Conservation (phyloP, 2,888 invertebrate species). For the Spicauda simplicius region DNA sequence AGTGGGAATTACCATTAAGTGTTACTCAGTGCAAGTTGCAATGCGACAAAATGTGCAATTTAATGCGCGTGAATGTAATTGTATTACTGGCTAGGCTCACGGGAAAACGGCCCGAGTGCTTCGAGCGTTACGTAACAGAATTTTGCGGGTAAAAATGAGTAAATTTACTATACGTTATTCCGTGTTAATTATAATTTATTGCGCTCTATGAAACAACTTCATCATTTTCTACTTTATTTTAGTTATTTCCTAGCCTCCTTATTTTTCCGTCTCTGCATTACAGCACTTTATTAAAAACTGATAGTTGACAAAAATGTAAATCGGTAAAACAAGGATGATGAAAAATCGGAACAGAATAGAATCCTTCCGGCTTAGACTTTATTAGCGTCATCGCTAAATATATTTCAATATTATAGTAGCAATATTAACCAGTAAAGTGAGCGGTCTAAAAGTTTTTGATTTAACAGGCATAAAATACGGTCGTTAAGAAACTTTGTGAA, state of each 20-base stretch:
- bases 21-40: constrained; percentile 32
- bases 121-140: constrained; percentile 26
- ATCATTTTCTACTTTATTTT: background rate
- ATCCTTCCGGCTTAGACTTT: too few relatives aligned
- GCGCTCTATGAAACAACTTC: background rate
- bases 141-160: constrained; percentile 13
- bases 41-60: constrained; percentile 37
- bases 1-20: constrained; percentile 13
- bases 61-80: constrained; percentile 34
- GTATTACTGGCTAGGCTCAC: constrained; percentile 32
- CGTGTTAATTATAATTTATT: constrained; percentile 3
- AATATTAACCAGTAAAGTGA: too few relatives aligned
- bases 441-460: too few relatives aligned
- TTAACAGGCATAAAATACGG: too few relatives aligned
- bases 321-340: too few relatives aligned
- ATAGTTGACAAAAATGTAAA: too few relatives aligned
- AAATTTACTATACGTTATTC: background rate
- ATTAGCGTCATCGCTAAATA: too few relatives aligned
- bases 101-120: constrained; percentile 25
- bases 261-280: too few relatives aligned
- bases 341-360: too few relatives aligned
- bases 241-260: background rate
- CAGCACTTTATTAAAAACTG: too few relatives aligned
- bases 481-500: too few relatives aligned
- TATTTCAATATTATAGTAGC: too few relatives aligned